Evolutionary conservation across 2,797 vertebrate genomes (phyloP).

Genomic region (Gadopsis bispinosus): DNA sequence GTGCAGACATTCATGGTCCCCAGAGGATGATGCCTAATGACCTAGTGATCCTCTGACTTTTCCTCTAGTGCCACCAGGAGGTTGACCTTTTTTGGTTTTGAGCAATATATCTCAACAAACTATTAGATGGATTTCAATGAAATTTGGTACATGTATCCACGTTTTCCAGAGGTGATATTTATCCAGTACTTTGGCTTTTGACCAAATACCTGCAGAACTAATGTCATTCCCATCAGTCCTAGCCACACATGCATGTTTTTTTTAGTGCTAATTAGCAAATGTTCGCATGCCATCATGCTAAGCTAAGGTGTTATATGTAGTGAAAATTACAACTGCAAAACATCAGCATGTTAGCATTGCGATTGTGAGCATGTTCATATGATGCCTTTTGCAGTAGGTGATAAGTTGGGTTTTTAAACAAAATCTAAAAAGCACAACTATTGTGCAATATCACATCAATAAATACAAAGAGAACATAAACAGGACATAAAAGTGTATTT

Average conservation of each 20-base stretch:
- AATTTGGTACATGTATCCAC: neutral
- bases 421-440: slow-evolving; percentile 18
- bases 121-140: neutral
- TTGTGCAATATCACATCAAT: slow-evolving; percentile 8
- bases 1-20: neutral
- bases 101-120: neutral
- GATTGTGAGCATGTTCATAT: neutral
- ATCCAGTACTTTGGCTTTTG: neutral
- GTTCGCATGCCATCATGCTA: neutral
- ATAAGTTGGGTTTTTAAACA: slow-evolving; percentile 2
- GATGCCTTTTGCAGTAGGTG: slow-evolving; percentile 5
- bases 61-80: neutral
- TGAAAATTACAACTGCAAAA: neutral
- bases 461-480: slow-evolving; percentile 28
- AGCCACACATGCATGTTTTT: neutral
- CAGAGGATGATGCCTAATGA: neutral
- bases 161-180: neutral
- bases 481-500: slow-evolving; percentile 26
- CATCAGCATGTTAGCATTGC: neutral
- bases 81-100: neutral
- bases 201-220: neutral
- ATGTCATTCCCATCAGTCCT: neutral
- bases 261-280: neutral
- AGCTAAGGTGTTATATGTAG: neutral
- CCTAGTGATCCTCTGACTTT: neutral